Conservation (phyloP, 2,888 invertebrate genomes). For the Mongoloraphidia duomilia region DNA sequence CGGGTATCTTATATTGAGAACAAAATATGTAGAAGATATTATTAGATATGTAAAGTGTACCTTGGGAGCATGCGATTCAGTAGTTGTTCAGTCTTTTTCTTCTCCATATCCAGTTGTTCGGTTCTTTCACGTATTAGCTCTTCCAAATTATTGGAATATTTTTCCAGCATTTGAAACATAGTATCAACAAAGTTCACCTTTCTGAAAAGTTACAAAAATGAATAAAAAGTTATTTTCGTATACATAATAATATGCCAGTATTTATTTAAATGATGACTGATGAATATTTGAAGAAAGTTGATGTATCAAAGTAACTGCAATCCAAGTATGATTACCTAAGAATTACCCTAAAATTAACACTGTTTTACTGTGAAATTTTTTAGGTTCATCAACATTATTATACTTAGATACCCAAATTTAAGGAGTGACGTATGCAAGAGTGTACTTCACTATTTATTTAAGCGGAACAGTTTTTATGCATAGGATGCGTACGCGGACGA, state of each 20-base stretch:
- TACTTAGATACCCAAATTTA: too few relatives aligned
- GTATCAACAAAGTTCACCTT: slow-evolving; percentile 93
- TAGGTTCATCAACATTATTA: too few relatives aligned
- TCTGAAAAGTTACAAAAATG: slow-evolving; percentile 31
- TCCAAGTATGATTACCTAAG: too few relatives aligned
- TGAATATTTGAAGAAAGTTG: neutral
- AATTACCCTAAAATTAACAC: too few relatives aligned
- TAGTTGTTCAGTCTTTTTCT: slow-evolving; percentile 88
- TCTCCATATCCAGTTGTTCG: slow-evolving; percentile 85
- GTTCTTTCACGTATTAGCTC: slow-evolving; percentile 84
- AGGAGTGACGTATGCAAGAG: too few relatives aligned
- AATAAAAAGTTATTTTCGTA: neutral
- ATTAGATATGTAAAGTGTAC: slow-evolving; percentile 29
- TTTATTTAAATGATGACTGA: slow-evolving; percentile 1
- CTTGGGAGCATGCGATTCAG: slow-evolving; percentile 79
- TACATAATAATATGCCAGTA: too few relatives aligned
- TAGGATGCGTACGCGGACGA: too few relatives aligned
- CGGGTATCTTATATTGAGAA: neutral
- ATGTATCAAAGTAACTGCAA: too few relatives aligned
- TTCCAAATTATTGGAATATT: slow-evolving; percentile 89
- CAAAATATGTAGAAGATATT: neutral
- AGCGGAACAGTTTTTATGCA: too few relatives aligned
- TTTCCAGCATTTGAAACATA: slow-evolving; percentile 93
- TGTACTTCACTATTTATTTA: too few relatives aligned
- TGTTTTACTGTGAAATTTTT: too few relatives aligned